Evolutionary conservation across 2,888 invertebrate species (phyloP), one percentile per base, ranked within the genome.

Genomic region (Drosophila quinaria): DNA sequence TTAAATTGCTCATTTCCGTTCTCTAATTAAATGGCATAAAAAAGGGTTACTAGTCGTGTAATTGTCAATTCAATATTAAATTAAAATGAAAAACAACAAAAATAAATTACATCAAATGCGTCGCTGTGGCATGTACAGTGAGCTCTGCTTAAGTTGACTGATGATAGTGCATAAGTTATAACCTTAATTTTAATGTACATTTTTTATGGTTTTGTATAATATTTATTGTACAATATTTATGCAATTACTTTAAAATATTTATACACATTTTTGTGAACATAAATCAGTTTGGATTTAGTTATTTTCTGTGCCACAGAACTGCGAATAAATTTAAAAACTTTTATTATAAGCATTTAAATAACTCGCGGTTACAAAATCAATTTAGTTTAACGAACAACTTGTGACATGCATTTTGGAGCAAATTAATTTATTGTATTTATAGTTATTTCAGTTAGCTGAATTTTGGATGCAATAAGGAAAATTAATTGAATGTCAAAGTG

Each of bases 1-100:
- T 82, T 73, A 80, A 85, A 85, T 80, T 79, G 72, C 68, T 72
- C 61, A 85, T 80, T 80, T 85, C 80, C 86, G 73, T 61, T 77
- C 44, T 69, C 74, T 80, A 87, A 85, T 87, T 87, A 82, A 82
- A 74, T 63, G 13, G 31, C 31, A 65, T 9, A 41, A 50, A 69
- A 74, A 62, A 51, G 25, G 2, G 8, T 4, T 4, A 11, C 9
- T 47, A 50, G 15, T 44, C 51, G 52, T 59, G 56, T 61, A 70
- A 61, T 70, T 65, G 67, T 66, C 63, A 47, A 61, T 78, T 72
- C 44, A 70, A 66, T 65, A 70, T 80, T 83, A 66, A 80, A 83
- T 86, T 83, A 54, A 78, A 87, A 77, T 37, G 39, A 61, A 50
- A 71, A 39, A 29, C 52, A 29, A 35, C 39, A 22, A 67, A 35